Evolutionary conservation across 2,113 vertebrate species (phyloP).

Genomic region (Periophthalmodon schlosseri): DNA sequence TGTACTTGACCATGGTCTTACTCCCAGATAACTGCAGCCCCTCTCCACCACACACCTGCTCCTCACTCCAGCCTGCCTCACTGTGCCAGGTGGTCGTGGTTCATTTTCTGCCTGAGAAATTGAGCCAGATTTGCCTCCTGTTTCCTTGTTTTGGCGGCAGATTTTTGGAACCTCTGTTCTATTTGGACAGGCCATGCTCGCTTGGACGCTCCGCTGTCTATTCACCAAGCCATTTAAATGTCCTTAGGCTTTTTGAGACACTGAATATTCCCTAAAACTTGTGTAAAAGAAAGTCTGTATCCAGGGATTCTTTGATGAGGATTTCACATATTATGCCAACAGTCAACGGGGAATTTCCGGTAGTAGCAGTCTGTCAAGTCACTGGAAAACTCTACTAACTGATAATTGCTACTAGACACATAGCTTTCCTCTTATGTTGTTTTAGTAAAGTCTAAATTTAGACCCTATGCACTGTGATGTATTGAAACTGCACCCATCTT

Average conservation of each 20-base stretch:
- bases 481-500: not conserved
- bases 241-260: not conserved
- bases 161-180: not conserved
- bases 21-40: not conserved
- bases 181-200: not conserved
- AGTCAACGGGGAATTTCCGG: not conserved
- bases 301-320: not conserved
- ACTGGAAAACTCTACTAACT: not conserved
- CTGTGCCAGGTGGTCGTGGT: constrained; percentile 1
- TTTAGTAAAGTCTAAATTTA: not conserved
- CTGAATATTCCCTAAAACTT: constrained; percentile 5
- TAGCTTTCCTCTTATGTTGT: too few species aligned
- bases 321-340: not conserved
- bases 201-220: constrained; percentile 3
- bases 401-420: not conserved
- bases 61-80: not conserved
- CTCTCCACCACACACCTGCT: constrained; percentile 2
- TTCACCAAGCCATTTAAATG: constrained; percentile 2
- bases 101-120: constrained; percentile 10
- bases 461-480: not conserved
- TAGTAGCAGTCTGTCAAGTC: not conserved
- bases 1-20: not conserved
- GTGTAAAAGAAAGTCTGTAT: not conserved
- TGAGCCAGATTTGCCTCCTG: constrained; percentile 10
- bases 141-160: not conserved